phyloP scores from a whole-genome alignment of 2,888 invertebrate genomes.

The Eupithecia abbreviata region DNA sequence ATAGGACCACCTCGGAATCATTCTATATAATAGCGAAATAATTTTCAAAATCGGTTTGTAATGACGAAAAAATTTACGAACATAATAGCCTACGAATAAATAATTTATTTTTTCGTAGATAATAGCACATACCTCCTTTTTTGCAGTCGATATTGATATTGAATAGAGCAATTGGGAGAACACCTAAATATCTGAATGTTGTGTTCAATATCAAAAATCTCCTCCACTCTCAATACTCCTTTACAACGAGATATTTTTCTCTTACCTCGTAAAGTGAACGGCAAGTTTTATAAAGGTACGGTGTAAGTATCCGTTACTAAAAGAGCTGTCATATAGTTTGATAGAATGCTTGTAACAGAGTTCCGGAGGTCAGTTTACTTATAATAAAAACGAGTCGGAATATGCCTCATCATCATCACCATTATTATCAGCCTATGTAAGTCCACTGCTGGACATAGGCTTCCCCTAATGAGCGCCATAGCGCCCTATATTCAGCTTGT shows the following conservation, averaged over 20 bases:
- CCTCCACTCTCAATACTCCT: neutral
- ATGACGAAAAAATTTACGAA: too few relatives aligned
- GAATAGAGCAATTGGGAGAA: neutral
- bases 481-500: too few relatives aligned
- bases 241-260: neutral
- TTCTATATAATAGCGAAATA: too few relatives aligned
- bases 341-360: slow-evolving; percentile 59
- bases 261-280: neutral
- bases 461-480: too few relatives aligned
- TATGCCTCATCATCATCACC: neutral
- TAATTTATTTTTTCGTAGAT: too few relatives aligned
- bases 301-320: slow-evolving; percentile 47
- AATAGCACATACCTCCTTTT: too few relatives aligned
- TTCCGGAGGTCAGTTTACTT: slow-evolving; percentile 29
- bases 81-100: too few relatives aligned
- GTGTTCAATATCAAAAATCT: neutral
- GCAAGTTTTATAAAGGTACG: slow-evolving; percentile 6
- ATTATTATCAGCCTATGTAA: too few relatives aligned
- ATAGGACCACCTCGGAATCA: too few relatives aligned
- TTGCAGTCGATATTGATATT: too few relatives aligned
- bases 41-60: too few relatives aligned
- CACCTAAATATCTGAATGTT: neutral
- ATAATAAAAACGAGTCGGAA: slow-evolving; percentile 15
- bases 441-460: too few relatives aligned
- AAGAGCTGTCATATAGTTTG: slow-evolving; percentile 60